Evolutionary conservation across 2,888 invertebrate genomes (phyloP).

Genomic region (Sycophila texana): DNA sequence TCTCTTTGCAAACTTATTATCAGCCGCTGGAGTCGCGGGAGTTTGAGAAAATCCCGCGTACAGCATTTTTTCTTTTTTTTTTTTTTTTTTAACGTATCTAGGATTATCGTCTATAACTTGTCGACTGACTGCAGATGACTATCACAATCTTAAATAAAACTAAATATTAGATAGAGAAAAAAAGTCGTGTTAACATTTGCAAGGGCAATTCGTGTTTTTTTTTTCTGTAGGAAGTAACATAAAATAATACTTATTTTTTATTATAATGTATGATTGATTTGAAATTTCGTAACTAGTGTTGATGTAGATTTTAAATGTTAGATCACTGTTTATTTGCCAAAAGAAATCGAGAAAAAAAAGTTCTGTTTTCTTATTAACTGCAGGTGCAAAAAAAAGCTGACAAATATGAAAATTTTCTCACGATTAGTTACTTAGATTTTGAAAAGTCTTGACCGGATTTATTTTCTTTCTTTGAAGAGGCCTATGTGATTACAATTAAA

Average conservation of each 20-base stretch:
- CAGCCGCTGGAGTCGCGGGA: constrained; percentile 5
- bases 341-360: not conserved
- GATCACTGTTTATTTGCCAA: constrained; percentile 26
- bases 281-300: constrained; percentile 16
- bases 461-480: constrained; percentile 31
- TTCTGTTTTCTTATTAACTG: not conserved
- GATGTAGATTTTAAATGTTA: constrained; percentile 27
- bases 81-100: constrained; percentile 23
- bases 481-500: constrained; percentile 34
- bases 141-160: constrained; percentile 52
- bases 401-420: constrained; percentile 4
- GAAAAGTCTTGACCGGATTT: constrained; percentile 4
- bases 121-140: constrained; percentile 56
- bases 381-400: constrained; percentile 1
- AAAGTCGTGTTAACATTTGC: constrained; percentile 32
- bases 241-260: constrained; percentile 39
- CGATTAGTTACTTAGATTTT: not conserved
- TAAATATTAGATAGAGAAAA: constrained; percentile 46
- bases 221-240: constrained; percentile 13
- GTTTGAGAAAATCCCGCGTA: constrained; percentile 13
- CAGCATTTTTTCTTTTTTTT: constrained; percentile 41
- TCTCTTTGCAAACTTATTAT: constrained; percentile 40
- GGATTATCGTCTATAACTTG: constrained; percentile 41
- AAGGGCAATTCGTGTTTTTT: constrained; percentile 42
- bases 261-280: constrained; percentile 27